A percentile compares a stretch with the other conserved stretches of the same genome.
These are phyloP conservation scores for Toxotes lorentzi DNA, from an alignment of 2,797 vertebrate genomes.

Conservation along the genomic window DNA sequence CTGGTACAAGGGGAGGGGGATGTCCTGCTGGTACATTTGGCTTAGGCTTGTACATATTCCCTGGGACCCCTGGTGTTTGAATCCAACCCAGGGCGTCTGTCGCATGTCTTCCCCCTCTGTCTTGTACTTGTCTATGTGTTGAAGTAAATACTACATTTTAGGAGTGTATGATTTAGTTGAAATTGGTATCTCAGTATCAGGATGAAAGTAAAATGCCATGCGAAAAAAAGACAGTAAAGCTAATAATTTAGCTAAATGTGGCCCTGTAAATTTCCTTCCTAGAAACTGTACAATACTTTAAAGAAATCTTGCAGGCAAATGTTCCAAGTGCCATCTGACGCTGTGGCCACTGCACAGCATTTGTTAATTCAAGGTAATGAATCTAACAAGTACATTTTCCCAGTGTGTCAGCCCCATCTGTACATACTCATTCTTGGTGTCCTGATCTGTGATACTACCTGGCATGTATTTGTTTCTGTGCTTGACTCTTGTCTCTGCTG, in stretches of 20 bases:
- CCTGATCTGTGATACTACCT: constrained; percentile 22
- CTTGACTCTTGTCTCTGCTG: constrained; percentile 15
- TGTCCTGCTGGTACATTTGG: constrained; percentile 40
- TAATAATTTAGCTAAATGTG: not conserved
- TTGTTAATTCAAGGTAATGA: not conserved
- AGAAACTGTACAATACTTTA: not conserved
- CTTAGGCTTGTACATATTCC: constrained; percentile 4
- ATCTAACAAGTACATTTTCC: constrained; percentile 1
- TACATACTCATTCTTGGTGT: constrained; percentile 1
- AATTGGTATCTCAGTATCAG: not conserved
- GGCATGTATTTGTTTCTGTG: not conserved
- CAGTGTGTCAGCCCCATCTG: not conserved
- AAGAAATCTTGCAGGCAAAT: too few relatives aligned
- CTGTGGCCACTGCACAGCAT: not conserved
- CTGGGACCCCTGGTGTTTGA: constrained; percentile 17
- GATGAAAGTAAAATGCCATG: not conserved
- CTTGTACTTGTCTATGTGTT: not conserved
- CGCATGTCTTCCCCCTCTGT: not conserved
- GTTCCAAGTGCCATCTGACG: not conserved
- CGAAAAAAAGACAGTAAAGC: not conserved
- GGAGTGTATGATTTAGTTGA: not conserved
- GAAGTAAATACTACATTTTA: not conserved
- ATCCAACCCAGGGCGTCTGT: constrained; percentile 32
- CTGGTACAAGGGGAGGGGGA: not conserved
- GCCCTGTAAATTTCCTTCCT: not conserved